Evolutionary conservation across 2,888 invertebrate species (phyloP).

Genomic region (Malthinus flaveolus): DNA sequence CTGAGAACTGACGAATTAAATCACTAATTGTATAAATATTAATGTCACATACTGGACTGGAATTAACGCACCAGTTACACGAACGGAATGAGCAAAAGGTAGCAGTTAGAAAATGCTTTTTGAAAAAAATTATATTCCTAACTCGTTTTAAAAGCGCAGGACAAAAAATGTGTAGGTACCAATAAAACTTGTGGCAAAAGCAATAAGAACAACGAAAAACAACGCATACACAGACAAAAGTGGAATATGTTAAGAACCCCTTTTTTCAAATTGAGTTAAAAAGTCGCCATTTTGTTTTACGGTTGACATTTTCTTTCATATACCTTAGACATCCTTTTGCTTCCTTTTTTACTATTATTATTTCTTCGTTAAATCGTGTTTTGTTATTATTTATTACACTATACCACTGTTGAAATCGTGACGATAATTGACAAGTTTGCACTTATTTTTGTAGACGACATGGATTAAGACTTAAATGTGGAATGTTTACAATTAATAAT

Average conservation of each 20-base stretch:
- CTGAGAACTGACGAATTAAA: slow-evolving; percentile 33
- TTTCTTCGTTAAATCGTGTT: not conserved
- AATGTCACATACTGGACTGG: slow-evolving; percentile 31
- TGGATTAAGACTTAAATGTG: slow-evolving; percentile 6
- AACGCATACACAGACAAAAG: slow-evolving; percentile 10
- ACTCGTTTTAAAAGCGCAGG: slow-evolving; percentile 16
- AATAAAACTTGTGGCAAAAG: slow-evolving; percentile 20
- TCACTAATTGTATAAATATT: slow-evolving; percentile 35
- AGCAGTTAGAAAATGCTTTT: slow-evolving; percentile 8
- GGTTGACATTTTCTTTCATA: slow-evolving; percentile 11
- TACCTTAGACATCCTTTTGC: not conserved
- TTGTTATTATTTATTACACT: not conserved
- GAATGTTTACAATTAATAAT: slow-evolving; percentile 21
- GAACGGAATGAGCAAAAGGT: slow-evolving; percentile 19
- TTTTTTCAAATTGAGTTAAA: slow-evolving; percentile 12
- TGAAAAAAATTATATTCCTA: slow-evolving; percentile 16
- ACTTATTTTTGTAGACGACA: too few relatives aligned
- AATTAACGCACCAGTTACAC: slow-evolving; percentile 31
- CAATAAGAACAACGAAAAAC: slow-evolving; percentile 19
- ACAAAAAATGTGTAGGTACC: slow-evolving; percentile 10
- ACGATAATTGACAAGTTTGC: too few relatives aligned
- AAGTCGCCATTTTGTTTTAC: slow-evolving; percentile 24
- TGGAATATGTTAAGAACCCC: slow-evolving; percentile 10
- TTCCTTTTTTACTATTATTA: not conserved
- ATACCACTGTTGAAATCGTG: too few relatives aligned